Conservation (phyloP, 2,113 vertebrate species). For the Pseudopodoces humilis region DNA sequence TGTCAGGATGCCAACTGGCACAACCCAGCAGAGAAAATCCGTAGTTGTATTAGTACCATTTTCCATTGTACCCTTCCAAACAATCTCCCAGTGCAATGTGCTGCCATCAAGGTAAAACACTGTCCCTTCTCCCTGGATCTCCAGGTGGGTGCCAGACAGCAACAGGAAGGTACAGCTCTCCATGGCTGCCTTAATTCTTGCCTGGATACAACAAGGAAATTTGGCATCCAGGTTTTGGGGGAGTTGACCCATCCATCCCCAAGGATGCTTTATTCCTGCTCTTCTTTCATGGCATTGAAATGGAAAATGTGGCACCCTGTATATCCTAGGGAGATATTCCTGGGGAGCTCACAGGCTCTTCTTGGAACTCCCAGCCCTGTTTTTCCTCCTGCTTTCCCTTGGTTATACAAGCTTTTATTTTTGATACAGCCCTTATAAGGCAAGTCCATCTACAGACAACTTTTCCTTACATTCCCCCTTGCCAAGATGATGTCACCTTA, state of each 20-base stretch:
- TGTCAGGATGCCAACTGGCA: constrained; percentile 28
- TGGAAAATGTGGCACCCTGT: not conserved
- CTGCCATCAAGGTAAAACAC: not conserved
- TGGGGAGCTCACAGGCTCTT: not conserved
- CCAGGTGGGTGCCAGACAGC: not conserved
- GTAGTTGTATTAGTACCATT: not conserved
- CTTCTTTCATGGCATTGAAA: not conserved
- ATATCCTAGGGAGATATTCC: not conserved
- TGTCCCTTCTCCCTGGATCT: not conserved
- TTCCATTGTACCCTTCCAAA: constrained; percentile 13
- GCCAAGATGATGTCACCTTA: constrained; percentile 72
- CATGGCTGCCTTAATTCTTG: not conserved
- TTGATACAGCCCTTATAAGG: constrained; percentile 76
- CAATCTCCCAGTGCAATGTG: not conserved
- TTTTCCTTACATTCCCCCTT: constrained; percentile 51
- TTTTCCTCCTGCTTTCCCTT: constrained; percentile 27
- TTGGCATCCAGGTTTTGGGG: not conserved
- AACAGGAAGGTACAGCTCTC: not conserved
- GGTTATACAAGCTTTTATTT: constrained; percentile 61
- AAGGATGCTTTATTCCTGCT: not conserved
- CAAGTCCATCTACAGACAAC: constrained; percentile 59
- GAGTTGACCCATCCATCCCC: not conserved
- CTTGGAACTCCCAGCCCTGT: not conserved
- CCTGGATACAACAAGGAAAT: not conserved
- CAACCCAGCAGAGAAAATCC: not conserved